Conservation (phyloP, 2,888 invertebrate species). For the Caradrina kadenii region DNA sequence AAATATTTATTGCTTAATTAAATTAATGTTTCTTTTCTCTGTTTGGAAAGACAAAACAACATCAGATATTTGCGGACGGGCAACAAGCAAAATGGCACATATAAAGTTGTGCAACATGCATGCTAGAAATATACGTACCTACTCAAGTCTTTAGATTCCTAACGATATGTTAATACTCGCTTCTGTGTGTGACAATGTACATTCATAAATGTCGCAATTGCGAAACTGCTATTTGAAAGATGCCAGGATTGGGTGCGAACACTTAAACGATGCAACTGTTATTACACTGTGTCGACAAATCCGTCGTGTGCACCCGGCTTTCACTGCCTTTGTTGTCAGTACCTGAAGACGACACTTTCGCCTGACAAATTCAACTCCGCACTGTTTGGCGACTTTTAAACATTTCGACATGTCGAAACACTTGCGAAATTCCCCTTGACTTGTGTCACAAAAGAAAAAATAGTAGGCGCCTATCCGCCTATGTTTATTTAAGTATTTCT, state of each 20-base stretch:
- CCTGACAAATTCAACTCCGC: conserved; percentile 71
- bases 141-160: conserved; percentile 13
- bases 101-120: conserved; percentile 3
- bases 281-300: conserved; percentile 71
- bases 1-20: conserved; percentile 66
- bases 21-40: conserved; percentile 57
- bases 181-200: conserved; percentile 48
- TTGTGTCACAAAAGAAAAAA: conserved; percentile 66
- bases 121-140: conserved; percentile 20
- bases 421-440: conserved; percentile 68
- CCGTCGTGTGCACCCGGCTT: conserved; percentile 73
- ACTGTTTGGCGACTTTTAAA: conserved; percentile 70
- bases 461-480: conserved; percentile 65
- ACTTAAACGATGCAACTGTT: conserved; percentile 70
- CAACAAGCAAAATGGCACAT: conserved; percentile 10
- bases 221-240: conserved; percentile 56
- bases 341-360: conserved; percentile 76
- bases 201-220: conserved; percentile 46
- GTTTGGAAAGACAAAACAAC: conserved; percentile 38
- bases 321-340: conserved; percentile 80
- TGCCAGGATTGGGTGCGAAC: conserved; percentile 65
- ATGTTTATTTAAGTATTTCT: conserved; percentile 70
- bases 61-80: conserved; percentile 26
- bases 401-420: conserved; percentile 65
- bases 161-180: conserved; percentile 36